Evolutionary conservation across 2,888 invertebrate species (phyloP), one percentile per base, ranked within the genome.

Genomic region (Ormyrus labotus): DNA sequence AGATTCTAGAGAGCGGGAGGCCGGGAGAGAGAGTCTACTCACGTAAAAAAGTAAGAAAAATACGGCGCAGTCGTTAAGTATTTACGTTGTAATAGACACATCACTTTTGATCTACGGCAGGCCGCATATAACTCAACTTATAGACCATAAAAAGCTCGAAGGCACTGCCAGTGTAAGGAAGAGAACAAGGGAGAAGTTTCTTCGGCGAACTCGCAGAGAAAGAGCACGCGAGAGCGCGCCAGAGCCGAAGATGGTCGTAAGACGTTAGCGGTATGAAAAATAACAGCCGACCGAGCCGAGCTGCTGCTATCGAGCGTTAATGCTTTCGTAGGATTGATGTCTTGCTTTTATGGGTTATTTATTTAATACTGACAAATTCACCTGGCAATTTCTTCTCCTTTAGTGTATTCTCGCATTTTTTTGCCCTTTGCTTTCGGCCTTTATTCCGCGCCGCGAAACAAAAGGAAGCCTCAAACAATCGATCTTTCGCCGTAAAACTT

Each of bases 331-430:
- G 88, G 88, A 90, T 90, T 89, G 90, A 90, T 90, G 90, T 87
- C 87, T 86, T 85, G 85, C 86, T 86, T 90, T 90, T 90, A 90
- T 90, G 90, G 89, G 88, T 90, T 90, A 90, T 90, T 90, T 89
- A 90, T 90, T 90, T 90, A 90, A 90, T 89, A 89, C 90, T 89
- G 89, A 89, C 90, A 89, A 90, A 90, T 89, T 89, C 87, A 85
- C 86, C 85, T 83, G 79, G 79, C 73, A 58, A 76, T 81, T 82
- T 76, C 80, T 80, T 78, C 82, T 80, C 55, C 70, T 70, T 67
- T 60, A 67, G 64, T 71, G 70, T 70, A 67, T 67, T 72, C 71
- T 61, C 53, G 34, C 65, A 13, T 67, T 72, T 68, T 72, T 71
- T 45, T 51, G 69, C 34, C 47, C 13, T 68, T 70, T 61, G 19